Percentiles rank a stretch among this genome's conserved stretches.
phyloP scores from a whole-genome alignment of 1,140 invertebrate genomes.

The Trinorchestia longiramus region DNA sequence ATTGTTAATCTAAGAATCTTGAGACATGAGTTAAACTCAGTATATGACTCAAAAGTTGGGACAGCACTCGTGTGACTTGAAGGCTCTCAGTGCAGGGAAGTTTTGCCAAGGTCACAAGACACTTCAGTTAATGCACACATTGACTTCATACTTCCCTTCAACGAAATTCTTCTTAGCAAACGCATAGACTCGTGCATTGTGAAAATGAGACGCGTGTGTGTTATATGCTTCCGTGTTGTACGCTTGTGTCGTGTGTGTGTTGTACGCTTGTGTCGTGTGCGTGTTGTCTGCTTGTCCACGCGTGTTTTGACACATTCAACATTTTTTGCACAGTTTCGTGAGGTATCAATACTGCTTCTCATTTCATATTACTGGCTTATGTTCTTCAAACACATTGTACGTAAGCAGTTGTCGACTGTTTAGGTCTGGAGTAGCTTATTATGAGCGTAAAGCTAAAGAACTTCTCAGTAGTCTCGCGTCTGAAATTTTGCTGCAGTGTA shows the following conservation, averaged over 20 bases:
- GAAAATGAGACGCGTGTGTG: not conserved
- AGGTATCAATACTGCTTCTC: not conserved
- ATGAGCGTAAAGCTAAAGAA: too few relatives aligned
- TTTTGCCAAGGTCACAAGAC: not conserved
- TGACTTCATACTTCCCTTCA: not conserved
- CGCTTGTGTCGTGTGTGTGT: not conserved
- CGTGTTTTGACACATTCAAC: not conserved
- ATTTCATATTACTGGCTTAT: not conserved
- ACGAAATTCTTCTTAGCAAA: not conserved
- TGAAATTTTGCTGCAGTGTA: too few relatives aligned
- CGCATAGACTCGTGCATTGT: not conserved
- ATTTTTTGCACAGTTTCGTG: not conserved
- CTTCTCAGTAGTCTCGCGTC: too few relatives aligned
- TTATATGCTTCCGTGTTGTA: not conserved
- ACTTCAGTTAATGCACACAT: not conserved
- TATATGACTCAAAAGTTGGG: not conserved
- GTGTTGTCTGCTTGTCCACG: too few relatives aligned
- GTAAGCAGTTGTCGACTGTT: too few relatives aligned
- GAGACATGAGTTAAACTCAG: not conserved
- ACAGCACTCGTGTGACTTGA: too few relatives aligned
- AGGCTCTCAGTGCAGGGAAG: not conserved
- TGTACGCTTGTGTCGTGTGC: not conserved
- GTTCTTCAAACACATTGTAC: not conserved
- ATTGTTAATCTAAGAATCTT: not conserved
- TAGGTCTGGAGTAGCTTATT: too few relatives aligned